phyloP scores from a whole-genome alignment of 2,797 vertebrate species.

The Phrynocephalus vlangalii region DNA sequence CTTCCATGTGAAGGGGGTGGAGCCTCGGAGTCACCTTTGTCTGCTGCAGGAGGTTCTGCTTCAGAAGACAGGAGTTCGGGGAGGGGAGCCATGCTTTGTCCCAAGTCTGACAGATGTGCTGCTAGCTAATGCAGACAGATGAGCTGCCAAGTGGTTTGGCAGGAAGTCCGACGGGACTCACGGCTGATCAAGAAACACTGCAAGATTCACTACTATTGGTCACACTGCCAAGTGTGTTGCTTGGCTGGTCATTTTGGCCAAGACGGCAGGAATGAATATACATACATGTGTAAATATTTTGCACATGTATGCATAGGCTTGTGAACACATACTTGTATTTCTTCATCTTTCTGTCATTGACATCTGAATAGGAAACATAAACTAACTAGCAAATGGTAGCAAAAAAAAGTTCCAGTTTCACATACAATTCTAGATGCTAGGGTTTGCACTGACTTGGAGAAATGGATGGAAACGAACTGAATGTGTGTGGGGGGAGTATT shows the following conservation, averaged over 20 bases:
- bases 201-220: slow-evolving; percentile 41
- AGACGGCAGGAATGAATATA: not conserved
- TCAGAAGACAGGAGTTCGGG: slow-evolving; percentile 64
- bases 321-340: not conserved
- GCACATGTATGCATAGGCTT: not conserved
- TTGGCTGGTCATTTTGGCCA: slow-evolving; percentile 33
- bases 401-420: slow-evolving; percentile 47
- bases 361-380: slow-evolving; percentile 10
- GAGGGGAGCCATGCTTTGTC: slow-evolving; percentile 65
- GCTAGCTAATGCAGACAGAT: slow-evolving; percentile 66
- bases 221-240: slow-evolving; percentile 35
- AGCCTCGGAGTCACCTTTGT: slow-evolving; percentile 62
- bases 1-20: slow-evolving; percentile 71
- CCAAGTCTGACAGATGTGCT: slow-evolving; percentile 65
- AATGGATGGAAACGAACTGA: no score
- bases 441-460: not conserved
- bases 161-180: slow-evolving; percentile 42
- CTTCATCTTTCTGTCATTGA: not conserved
- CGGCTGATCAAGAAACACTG: slow-evolving; percentile 53
- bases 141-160: slow-evolving; percentile 54
- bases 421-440: slow-evolving; percentile 40
- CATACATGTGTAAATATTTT: not conserved
- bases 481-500: no score
- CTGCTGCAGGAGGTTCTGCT: slow-evolving; percentile 69
- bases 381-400: not conserved